Conservation (phyloP, 2,113 vertebrate genomes). For the Microcebus murinus region DNA sequence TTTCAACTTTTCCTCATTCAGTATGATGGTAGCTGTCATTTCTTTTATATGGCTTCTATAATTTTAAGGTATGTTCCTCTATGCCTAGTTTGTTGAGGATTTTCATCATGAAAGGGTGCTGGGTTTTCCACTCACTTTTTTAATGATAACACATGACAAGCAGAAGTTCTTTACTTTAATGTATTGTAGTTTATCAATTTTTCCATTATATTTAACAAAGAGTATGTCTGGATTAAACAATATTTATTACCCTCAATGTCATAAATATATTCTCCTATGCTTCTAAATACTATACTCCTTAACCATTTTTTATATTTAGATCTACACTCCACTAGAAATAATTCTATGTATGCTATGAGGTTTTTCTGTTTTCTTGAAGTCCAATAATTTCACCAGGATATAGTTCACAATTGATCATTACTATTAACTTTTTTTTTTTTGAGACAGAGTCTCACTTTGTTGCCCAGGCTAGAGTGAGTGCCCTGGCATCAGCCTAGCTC, state of each 20-base stretch:
- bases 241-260: neutral
- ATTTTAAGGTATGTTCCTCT: too few species aligned
- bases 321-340: neutral
- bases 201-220: neutral
- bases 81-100: too few species aligned
- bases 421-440: neutral
- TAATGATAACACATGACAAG: neutral
- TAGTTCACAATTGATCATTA: neutral
- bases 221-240: neutral
- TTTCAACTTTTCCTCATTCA: too few species aligned
- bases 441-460: too few species aligned
- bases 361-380: neutral
- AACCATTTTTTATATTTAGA: neutral
- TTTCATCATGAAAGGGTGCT: too few species aligned
- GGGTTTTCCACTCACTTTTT: neutral
- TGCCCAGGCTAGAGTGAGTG: too few species aligned
- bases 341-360: neutral
- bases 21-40: too few species aligned
- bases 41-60: too few species aligned
- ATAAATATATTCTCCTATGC: neutral
- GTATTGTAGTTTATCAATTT: neutral
- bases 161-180: neutral
- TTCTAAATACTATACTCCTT: neutral
- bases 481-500: too few species aligned
- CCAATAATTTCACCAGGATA: neutral